phyloP scores from a whole-genome alignment of 2,797 vertebrate genomes.

The Gallinago stenura region DNA sequence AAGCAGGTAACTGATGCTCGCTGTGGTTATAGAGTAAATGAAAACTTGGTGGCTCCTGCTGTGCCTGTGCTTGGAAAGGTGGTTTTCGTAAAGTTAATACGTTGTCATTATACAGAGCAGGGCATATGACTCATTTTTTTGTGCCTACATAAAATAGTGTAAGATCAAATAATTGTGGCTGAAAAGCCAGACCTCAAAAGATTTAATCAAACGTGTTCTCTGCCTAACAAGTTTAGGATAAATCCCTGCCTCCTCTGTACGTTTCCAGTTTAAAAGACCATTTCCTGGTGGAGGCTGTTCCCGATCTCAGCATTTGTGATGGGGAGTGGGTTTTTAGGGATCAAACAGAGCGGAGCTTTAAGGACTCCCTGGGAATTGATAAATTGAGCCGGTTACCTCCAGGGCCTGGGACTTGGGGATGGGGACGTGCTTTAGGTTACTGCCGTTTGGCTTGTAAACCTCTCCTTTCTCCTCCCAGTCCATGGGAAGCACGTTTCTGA shows the following conservation, averaged over 20 bases:
- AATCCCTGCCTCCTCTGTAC: neutral
- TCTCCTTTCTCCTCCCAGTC: neutral
- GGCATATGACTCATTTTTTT: neutral
- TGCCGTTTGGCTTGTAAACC: neutral
- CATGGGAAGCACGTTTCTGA: fast-evolving
- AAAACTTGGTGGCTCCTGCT: neutral
- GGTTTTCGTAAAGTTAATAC: neutral
- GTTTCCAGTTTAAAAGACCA: neutral
- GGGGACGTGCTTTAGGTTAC: neutral
- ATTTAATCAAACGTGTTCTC: neutral
- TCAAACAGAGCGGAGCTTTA: neutral
- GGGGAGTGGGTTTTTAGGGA: neutral
- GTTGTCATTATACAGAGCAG: neutral
- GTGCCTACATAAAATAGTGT: neutral
- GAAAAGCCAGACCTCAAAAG: conserved; percentile 20
- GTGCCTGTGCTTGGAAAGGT: neutral
- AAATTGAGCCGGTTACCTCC: neutral
- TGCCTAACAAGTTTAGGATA: neutral
- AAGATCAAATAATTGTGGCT: conserved; percentile 27
- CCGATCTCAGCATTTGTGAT: neutral
- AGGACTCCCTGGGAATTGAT: neutral
- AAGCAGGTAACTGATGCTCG: neutral
- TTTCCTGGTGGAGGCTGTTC: neutral
- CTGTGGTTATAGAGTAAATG: neutral
- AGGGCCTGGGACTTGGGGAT: neutral